A percentile compares a stretch with the other conserved stretches of the same genome.
phyloP scores from a whole-genome alignment of 2,113 vertebrate genomes.

The Heterotilapia buettikoferi region DNA sequence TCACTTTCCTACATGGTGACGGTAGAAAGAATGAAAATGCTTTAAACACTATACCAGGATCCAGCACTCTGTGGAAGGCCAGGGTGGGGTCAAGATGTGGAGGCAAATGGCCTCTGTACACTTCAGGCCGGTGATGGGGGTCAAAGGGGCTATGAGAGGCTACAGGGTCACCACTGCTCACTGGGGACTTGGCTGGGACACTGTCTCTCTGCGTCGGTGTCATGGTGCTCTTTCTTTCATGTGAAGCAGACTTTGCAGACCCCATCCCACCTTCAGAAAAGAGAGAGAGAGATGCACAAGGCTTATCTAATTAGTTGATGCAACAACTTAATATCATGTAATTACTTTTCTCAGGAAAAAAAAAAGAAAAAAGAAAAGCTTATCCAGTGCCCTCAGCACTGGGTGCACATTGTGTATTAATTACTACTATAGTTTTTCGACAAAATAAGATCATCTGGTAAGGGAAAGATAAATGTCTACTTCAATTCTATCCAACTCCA shows the following conservation, averaged over 20 bases:
- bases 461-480: neutral
- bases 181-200: constrained; percentile 89
- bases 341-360: neutral
- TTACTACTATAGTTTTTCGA: neutral
- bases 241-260: constrained; percentile 81
- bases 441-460: neutral
- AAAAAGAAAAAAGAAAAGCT: neutral
- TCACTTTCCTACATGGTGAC: neutral
- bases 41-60: constrained; percentile 77
- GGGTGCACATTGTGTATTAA: neutral
- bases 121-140: constrained; percentile 86
- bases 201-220: constrained; percentile 92
- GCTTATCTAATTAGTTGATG: neutral
- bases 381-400: neutral
- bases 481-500: neutral
- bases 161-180: constrained; percentile 82
- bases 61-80: constrained; percentile 86
- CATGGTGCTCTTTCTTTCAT: constrained; percentile 89
- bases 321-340: neutral
- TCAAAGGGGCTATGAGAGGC: constrained; percentile 91
- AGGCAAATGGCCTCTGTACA: constrained; percentile 85
- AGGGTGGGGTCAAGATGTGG: constrained; percentile 86
- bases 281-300: neutral
- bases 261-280: constrained; percentile 74
- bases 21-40: neutral